Conservation (phyloP, 2,888 invertebrate species). For the Ormyrus thymus region DNA sequence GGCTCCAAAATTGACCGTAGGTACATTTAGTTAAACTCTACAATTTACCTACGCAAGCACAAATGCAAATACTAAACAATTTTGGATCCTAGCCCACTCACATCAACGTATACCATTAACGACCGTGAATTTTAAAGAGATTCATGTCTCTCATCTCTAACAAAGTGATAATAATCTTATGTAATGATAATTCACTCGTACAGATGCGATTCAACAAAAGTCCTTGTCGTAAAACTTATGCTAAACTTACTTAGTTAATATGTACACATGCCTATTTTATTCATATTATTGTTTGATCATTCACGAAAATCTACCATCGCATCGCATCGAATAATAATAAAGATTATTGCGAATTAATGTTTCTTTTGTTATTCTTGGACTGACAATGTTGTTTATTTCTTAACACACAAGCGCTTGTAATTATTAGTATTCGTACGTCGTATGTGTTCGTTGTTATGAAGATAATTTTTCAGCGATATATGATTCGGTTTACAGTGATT, state of each 20-base stretch:
- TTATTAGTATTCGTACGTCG: slow-evolving; percentile 47
- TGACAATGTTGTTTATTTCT: slow-evolving; percentile 49
- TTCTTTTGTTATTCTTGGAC: slow-evolving; percentile 47
- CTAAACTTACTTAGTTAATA: slow-evolving; percentile 54
- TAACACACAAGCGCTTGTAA: slow-evolving; percentile 46
- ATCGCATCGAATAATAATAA: slow-evolving; percentile 50
- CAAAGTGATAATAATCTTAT: slow-evolving; percentile 49
- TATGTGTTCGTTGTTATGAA: slow-evolving; percentile 54
- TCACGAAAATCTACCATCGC: slow-evolving; percentile 51
- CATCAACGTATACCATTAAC: slow-evolving; percentile 48
- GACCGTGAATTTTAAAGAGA: slow-evolving; percentile 54
- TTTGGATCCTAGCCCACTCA: slow-evolving; percentile 54
- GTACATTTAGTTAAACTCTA: slow-evolving; percentile 40
- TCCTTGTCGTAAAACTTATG: slow-evolving; percentile 51
- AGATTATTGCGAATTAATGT: slow-evolving; percentile 53
- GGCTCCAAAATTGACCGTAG: slow-evolving; percentile 54
- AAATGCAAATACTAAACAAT: slow-evolving; percentile 49
- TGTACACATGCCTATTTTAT: slow-evolving; percentile 54
- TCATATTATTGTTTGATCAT: slow-evolving; percentile 55
- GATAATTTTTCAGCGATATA: slow-evolving; percentile 50
- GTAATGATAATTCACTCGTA: slow-evolving; percentile 53
- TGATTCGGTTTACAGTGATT: slow-evolving; percentile 51
- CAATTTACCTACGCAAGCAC: slow-evolving; percentile 35
- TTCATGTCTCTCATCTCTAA: slow-evolving; percentile 52
- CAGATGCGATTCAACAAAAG: slow-evolving; percentile 50